Base-by-base conservation (phyloP, 1,140 invertebrate genomes). In the Bombus fervidus region DNA sequence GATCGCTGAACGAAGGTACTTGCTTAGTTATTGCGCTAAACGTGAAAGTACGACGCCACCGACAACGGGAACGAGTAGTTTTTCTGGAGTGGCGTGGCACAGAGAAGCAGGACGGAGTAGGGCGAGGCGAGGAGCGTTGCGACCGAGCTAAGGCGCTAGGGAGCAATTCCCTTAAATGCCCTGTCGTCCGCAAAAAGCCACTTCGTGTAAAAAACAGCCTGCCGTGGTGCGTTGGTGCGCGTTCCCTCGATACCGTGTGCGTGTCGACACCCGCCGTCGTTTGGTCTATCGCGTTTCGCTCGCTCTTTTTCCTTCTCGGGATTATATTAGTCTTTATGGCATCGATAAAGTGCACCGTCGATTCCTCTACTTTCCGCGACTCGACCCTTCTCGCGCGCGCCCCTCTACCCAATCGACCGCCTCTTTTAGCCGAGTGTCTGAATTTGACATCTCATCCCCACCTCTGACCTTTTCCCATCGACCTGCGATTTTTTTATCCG, bases 131-230 rank as follows among this genome's bases (percentile, higher is more conserved):
- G 62, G 47, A 47, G 53, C 47, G 59, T 75, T 34, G 41, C 72
- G 22, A 75, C 5, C 72, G 74, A 81, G 87, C 86, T 86, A 90
- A 89, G 92, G 92, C 91, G 89, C 90, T 93, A 81, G 92, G 91
- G 93, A 94, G 93, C 94, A 95, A 95, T 95, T 95, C 93, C 92
- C 93, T 94, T 94, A 94, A 94, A 95, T 94, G 94, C 91, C 92
- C 93, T 93, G 92, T 93, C 94, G 92, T 83, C 91, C 93, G 91
- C 93, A 94, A 94, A 94, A 94, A 94, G 93, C 87, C 94, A 93
- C 93, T 94, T 86, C 85, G 93, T 92, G 92, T 94, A 94, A 93
- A 94, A 94, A 94, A 94, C 93, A 93, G 85, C 91, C 92, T 89
- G 87, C 53, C 78, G 77, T 75, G 79, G 78, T 66, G 62, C 86